A percentile compares a stretch with the other conserved stretches of the same genome.
Evolutionary conservation across 1,140 invertebrate species (phyloP).

Genomic region (Halesus radiatus): DNA sequence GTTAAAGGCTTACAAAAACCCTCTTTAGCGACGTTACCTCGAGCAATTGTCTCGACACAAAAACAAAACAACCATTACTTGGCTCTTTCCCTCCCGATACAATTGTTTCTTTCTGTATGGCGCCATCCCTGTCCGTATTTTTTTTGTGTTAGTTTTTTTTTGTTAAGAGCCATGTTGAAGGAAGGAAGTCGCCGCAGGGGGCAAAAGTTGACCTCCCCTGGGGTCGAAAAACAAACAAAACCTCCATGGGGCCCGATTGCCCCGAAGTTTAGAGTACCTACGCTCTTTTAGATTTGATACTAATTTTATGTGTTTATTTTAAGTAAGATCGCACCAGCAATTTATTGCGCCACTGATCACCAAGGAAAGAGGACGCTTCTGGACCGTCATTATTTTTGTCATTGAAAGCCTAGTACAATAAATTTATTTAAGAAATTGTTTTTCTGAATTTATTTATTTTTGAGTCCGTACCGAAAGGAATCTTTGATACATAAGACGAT

Average conservation of each 20-base stretch:
- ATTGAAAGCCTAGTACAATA: no score
- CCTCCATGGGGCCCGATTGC: slow-evolving; percentile 37
- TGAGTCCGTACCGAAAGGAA: no score
- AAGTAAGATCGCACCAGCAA: background rate
- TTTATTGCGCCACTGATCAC: background rate
- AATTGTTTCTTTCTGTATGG: slow-evolving; percentile 17
- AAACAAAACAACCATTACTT: slow-evolving; percentile 1
- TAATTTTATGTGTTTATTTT: slow-evolving; percentile 33
- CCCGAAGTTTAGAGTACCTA: slow-evolving; percentile 3
- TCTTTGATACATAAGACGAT: no score
- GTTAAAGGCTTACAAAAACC: slow-evolving; percentile 15
- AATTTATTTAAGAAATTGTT: no score
- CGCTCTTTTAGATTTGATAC: background rate
- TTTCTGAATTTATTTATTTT: no score
- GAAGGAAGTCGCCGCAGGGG: slow-evolving; percentile 56
- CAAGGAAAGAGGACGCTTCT: no score
- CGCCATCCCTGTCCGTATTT: slow-evolving; percentile 31
- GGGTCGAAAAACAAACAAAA: slow-evolving; percentile 57
- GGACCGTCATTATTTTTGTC: no score
- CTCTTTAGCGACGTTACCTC: slow-evolving; percentile 11
- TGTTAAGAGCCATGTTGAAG: slow-evolving; percentile 59
- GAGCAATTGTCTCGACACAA: slow-evolving; percentile 26
- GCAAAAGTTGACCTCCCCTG: slow-evolving; percentile 54
- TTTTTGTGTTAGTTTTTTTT: slow-evolving; percentile 38
- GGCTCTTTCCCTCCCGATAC: slow-evolving; percentile 15